Base-by-base conservation (phyloP, 2,888 invertebrate species). In the Arge pagana region DNA sequence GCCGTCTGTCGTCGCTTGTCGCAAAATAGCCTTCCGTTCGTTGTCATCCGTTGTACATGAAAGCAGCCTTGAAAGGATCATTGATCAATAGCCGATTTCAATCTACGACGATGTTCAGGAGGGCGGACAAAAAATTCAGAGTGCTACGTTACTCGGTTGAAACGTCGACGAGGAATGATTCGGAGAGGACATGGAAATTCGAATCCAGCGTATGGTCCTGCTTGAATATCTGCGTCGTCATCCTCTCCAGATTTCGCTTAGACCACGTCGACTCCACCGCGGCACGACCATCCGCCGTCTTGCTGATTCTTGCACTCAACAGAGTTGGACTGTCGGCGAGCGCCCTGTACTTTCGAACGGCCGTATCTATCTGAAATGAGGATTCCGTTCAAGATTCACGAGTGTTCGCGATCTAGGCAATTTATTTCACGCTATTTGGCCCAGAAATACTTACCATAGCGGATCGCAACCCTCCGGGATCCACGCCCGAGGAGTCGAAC, bases 201-300 rank as follows among this genome's bases (percentile, higher is more conserved):
- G 78, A 68, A 53, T 82, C 78, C 35, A 85, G 65, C 10, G 79
- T 66, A 57, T 85, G 82, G 11, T 79, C 79, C 49, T 80, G 78
- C 6, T 76, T 63, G 63, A 84, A 87, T 65, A 84, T 85, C 2
- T 82, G 81, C 5, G 73, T 78, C 61, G 82, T 82, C 2, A 82
- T 83, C 61, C 82, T 83, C 61, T 88, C 88, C 26, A 88, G 64
- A 68, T 87, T 87, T 41, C 85, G 78, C 42, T 88, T 83, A 0
- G 82, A 80, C 87, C 88, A 89, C 18, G 77, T 75, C 1, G 84
- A 82, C 15, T 78, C 77, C 11, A 84, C 66, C 1, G 81, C 70
- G 28, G 77, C 75, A 1, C 79, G 80, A 43, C 77, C 79, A 41
- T 76, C 77, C 4, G 53, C 52, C 7, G 61, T 53, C 2, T 65